These are phyloP conservation scores for Drosophila gaucha DNA, from an alignment of 2,888 invertebrate species.

Conservation along the genomic window DNA sequence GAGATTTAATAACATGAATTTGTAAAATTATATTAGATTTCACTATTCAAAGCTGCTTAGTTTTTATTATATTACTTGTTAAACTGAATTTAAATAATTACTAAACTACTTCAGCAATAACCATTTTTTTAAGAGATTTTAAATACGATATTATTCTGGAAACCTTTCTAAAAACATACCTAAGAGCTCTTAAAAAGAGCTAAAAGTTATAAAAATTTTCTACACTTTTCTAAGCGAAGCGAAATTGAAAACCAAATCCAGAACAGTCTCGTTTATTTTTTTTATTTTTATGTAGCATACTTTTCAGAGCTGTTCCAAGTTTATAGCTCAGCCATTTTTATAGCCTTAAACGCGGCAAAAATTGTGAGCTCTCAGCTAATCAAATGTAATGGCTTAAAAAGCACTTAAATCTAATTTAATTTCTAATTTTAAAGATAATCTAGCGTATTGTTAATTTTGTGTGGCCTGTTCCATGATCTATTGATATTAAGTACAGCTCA, in stretches of 20 bases:
- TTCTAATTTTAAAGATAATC: conserved; percentile 23
- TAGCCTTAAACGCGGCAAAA: neutral
- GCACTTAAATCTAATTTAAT: conserved; percentile 24
- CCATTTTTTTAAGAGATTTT: too few species aligned
- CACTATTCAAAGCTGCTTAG: too few species aligned
- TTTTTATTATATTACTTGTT: neutral
- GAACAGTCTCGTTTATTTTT: neutral
- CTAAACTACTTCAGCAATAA: too few species aligned
- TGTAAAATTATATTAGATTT: neutral
- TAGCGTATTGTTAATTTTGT: neutral
- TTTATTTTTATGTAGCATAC: conserved; percentile 9
- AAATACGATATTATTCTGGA: too few species aligned
- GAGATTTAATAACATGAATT: neutral
- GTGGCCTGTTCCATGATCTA: neutral
- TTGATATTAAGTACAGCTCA: neutral
- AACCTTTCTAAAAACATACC: too few species aligned
- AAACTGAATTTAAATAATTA: too few species aligned
- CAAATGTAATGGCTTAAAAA: conserved; percentile 9
- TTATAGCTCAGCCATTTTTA: neutral
- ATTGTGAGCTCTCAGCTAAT: neutral
- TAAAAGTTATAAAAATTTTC: neutral
- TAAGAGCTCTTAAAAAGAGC: too few species aligned
- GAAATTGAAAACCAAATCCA: neutral
- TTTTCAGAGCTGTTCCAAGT: neutral
- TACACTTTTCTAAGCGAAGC: neutral